Conservation (phyloP, 2,888 invertebrate genomes). For the Callyntrura guangdongensis region DNA sequence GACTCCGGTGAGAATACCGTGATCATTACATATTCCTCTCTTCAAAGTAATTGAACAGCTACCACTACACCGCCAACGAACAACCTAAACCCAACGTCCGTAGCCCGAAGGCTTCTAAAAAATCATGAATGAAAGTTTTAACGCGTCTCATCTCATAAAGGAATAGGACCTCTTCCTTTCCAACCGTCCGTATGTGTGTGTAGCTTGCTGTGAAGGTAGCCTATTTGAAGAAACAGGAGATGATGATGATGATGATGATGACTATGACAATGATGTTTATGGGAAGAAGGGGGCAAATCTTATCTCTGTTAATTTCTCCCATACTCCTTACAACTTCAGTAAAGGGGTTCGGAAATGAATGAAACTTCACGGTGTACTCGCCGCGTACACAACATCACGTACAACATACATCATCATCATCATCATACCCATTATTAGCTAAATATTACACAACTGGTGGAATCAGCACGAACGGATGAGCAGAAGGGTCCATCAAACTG, state of each 20-base stretch:
- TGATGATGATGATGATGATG: conserved; percentile 57
- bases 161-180: conserved; percentile 3
- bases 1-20: neutral
- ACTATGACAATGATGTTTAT: conserved; percentile 61
- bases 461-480: conserved; percentile 75
- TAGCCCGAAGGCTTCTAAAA: conserved; percentile 81
- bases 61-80: conserved; percentile 19
- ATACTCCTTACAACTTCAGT: conserved; percentile 49
- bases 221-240: neutral
- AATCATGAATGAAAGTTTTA: conserved; percentile 83
- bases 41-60: conserved; percentile 37
- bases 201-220: neutral
- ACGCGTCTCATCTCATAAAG: conserved; percentile 1
- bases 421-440: conserved; percentile 41
- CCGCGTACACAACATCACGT: conserved; percentile 62
- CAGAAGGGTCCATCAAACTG: conserved; percentile 75
- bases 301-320: conserved; percentile 49
- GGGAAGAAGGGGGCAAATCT: conserved; percentile 53
- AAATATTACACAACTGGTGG: conserved; percentile 69
- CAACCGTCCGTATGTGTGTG: neutral
- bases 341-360: conserved; percentile 76
- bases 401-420: conserved; percentile 59
- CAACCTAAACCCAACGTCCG: conserved; percentile 71
- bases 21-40: neutral
- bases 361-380: conserved; percentile 73